Evolutionary conservation across 2,888 invertebrate species (phyloP).

Genomic region (Dascillus cervinus): DNA sequence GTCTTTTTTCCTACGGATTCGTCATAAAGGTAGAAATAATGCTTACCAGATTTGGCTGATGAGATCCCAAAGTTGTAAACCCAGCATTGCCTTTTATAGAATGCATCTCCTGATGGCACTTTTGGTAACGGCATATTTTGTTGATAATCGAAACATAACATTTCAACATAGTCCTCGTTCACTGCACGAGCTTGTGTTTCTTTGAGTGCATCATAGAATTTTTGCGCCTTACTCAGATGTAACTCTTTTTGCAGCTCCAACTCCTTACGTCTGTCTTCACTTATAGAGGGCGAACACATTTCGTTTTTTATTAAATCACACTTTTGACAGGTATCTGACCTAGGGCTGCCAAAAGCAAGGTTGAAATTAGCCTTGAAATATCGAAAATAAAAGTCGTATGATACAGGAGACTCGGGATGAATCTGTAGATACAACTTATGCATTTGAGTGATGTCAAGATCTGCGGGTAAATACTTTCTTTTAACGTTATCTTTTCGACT

Average conservation of each 20-base stretch:
- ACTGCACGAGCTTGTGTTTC: constrained; percentile 9
- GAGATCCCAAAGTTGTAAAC: constrained; percentile 19
- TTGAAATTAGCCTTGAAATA: constrained; percentile 6
- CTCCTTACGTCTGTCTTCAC: background rate
- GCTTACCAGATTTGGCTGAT: constrained; percentile 14
- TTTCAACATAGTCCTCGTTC: constrained; percentile 9
- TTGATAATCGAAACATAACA: constrained; percentile 15
- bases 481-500: constrained; percentile 7
- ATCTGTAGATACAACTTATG: constrained; percentile 5
- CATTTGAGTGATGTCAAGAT: constrained; percentile 6
- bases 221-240: constrained; percentile 3
- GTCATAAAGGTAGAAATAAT: constrained; percentile 16
- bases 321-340: constrained; percentile 5
- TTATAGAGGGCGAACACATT: background rate
- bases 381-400: constrained; percentile 5
- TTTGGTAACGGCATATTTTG: constrained; percentile 19
- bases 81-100: constrained; percentile 18
- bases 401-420: background rate
- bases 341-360: background rate
- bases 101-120: constrained; percentile 17
- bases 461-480: constrained; percentile 5
- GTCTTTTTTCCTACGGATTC: constrained; percentile 13
- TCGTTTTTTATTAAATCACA: constrained; percentile 6
- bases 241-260: background rate
- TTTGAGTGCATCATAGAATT: constrained; percentile 9